Conservation (phyloP, 2,113 vertebrate genomes). For the Tamias sibiricus region DNA sequence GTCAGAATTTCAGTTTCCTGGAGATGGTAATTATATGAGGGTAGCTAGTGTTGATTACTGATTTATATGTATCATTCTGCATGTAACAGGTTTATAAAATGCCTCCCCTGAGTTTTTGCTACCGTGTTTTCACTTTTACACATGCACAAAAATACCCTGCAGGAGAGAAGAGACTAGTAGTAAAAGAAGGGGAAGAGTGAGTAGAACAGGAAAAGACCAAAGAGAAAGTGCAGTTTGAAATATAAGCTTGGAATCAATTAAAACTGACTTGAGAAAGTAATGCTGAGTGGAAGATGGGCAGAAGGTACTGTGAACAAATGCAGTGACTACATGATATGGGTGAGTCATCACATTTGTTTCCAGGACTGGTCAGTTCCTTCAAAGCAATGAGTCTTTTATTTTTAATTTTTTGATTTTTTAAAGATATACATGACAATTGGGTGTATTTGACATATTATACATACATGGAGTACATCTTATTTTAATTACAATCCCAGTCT, state of each 20-base stretch:
- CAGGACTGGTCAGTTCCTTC: neutral
- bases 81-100: constrained; percentile 10
- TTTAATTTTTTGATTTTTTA: too few relatives aligned
- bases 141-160: neutral
- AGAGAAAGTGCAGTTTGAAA: neutral
- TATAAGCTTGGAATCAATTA: neutral
- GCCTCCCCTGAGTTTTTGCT: neutral
- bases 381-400: neutral
- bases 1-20: neutral
- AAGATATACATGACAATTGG: too few relatives aligned
- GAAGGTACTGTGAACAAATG: neutral
- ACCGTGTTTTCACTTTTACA: neutral
- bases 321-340: neutral
- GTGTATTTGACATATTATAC: too few relatives aligned
- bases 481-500: too few relatives aligned
- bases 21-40: neutral
- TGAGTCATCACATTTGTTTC: neutral
- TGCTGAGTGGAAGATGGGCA: neutral
- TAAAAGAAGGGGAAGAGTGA: neutral
- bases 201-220: neutral
- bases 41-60: neutral
- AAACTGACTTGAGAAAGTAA: neutral
- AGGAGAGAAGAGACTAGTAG: neutral
- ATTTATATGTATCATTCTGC: neutral
- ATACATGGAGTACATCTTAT: too few relatives aligned